A percentile compares a stretch with the other conserved stretches of the same genome.
Conservation (phyloP, 2,888 invertebrate genomes). For the Strigamia transsilvanica region DNA sequence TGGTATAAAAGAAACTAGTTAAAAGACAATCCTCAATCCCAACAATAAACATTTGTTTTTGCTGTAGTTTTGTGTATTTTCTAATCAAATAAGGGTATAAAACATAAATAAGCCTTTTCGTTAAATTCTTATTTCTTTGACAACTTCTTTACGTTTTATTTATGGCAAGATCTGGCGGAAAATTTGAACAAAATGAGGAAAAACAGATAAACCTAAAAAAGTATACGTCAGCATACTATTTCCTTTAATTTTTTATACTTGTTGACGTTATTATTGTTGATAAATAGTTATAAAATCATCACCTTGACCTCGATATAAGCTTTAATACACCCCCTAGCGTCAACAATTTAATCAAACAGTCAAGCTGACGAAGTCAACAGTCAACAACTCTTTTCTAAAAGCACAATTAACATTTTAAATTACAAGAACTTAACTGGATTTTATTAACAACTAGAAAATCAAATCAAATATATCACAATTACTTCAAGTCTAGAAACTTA, state of each 20-base stretch:
- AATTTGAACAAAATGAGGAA: too few species aligned
- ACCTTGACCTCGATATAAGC: neutral
- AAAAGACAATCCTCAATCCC: too few species aligned
- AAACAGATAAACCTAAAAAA: too few species aligned
- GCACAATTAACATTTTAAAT: constrained; percentile 11
- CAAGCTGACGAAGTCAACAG: neutral
- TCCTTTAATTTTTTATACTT: neutral
- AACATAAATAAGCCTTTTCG: too few species aligned
- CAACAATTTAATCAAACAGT: constrained; percentile 37
- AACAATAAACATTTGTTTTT: too few species aligned
- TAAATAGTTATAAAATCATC: neutral
- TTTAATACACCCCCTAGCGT: neutral
- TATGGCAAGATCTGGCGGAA: too few species aligned
- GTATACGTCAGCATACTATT: too few species aligned
- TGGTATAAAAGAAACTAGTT: neutral
- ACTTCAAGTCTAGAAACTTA: neutral
- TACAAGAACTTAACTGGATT: neutral
- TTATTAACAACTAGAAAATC: neutral
- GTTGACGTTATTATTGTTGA: neutral
- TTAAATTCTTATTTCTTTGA: too few species aligned
- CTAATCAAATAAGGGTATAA: too few species aligned
- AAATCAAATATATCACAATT: neutral
- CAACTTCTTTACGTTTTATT: too few species aligned
- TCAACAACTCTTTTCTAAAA: neutral
- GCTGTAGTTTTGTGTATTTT: too few species aligned